Evolutionary conservation across 2,888 invertebrate genomes (phyloP), one percentile per base, ranked within the genome.

Genomic region (Colostygia pectinataria): DNA sequence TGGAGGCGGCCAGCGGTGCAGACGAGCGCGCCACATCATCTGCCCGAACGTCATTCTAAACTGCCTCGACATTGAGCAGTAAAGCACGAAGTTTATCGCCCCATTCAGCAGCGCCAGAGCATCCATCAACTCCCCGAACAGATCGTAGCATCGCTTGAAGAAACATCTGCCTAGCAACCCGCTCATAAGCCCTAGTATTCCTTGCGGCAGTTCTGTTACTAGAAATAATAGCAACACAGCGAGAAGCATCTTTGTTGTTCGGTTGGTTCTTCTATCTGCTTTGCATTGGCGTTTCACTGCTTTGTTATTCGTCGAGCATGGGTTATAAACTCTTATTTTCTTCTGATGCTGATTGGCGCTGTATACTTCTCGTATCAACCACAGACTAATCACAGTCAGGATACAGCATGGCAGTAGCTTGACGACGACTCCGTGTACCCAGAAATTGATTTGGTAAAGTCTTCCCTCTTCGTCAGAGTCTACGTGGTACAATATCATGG

Each of bases 41-140:
- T 87, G 88, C 1, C 89, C 80, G 51, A 90, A 90, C 12, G 89
- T 88, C 79, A 82, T 84, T 1, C 98, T 92, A 80, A 98, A 98
- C 91, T 98, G 98, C 56, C 96, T 92, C 56, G 97, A 97, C 98
- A 98, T 98, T 33, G 96, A 93, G 74, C 98, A 98, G 77, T 98
- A 98, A 15, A 98, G 92, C 44, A 98, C 95, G 77, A 98, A 98
- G 84, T 98, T 98, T 59, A 98, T 95, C 4, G 97, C 96, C 1
- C 97, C 97, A 80, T 98, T 98, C 53, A 97, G 91, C 32, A 98
- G 91, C 0, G 98, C 98, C 74, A 98, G 84, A 42, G 97, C 94
- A 81, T 98, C 98, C 94, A 98, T 95, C 44, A 97, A 80, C 74
- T 98, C 98, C 0, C 96, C 96, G 55, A 96, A 93, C 31, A 94